These are phyloP conservation scores for Anorthoa munda DNA, from an alignment of 2,888 invertebrate genomes.

Conservation along the genomic window DNA sequence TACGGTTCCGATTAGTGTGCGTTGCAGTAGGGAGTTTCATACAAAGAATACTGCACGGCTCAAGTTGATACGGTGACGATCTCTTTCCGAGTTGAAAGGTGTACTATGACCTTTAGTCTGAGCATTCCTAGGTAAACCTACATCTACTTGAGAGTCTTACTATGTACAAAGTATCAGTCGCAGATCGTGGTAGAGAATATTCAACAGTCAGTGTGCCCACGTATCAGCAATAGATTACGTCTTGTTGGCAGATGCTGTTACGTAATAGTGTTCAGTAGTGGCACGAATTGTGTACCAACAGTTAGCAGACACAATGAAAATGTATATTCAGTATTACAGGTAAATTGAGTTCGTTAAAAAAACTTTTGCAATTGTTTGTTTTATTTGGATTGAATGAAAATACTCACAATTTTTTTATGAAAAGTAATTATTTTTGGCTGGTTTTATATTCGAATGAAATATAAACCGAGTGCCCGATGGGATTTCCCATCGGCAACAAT, in stretches of 20 bases:
- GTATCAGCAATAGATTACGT: slow-evolving; percentile 54
- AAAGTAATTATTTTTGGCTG: too few relatives aligned
- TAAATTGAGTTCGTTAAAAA: not conserved
- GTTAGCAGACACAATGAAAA: slow-evolving; percentile 7
- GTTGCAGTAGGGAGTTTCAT: too few relatives aligned
- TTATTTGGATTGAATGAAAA: too few relatives aligned
- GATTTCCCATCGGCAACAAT: too few relatives aligned
- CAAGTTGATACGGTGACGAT: too few relatives aligned
- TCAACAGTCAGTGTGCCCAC: slow-evolving; percentile 28
- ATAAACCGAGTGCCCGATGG: too few relatives aligned
- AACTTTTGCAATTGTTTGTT: not conserved
- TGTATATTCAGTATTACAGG: not conserved
- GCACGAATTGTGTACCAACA: slow-evolving; percentile 28
- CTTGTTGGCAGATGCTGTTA: slow-evolving; percentile 50
- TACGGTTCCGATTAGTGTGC: too few relatives aligned
- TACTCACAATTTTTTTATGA: too few relatives aligned
- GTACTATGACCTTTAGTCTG: too few relatives aligned
- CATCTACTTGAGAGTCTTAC: not conserved
- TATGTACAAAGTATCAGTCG: not conserved
- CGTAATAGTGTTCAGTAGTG: slow-evolving; percentile 19
- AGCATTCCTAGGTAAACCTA: not conserved
- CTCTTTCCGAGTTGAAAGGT: too few relatives aligned
- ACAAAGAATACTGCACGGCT: too few relatives aligned
- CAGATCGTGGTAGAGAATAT: slow-evolving; percentile 20
- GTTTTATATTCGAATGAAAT: too few relatives aligned